These are phyloP conservation scores for Parasteatoda lunata DNA, from an alignment of 2,888 invertebrate species.

Conservation along the genomic window DNA sequence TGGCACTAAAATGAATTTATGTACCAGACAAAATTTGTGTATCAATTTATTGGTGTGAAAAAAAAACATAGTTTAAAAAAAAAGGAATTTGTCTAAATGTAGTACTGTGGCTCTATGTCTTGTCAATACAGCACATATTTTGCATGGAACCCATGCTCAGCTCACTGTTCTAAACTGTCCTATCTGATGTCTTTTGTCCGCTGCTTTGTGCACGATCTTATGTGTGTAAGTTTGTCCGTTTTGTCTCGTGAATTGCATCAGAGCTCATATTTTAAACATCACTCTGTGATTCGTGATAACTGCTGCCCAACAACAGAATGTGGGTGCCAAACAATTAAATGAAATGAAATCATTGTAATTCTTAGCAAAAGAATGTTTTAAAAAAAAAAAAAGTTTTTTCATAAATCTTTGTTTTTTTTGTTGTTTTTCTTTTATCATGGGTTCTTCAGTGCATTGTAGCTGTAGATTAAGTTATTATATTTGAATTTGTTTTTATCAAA, in stretches of 20 bases:
- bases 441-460: slow-evolving; percentile 65
- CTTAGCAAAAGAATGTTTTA: slow-evolving; percentile 51
- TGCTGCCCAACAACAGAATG: slow-evolving; percentile 67
- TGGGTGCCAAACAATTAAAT: slow-evolving; percentile 65
- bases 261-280: slow-evolving; percentile 67
- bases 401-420: slow-evolving; percentile 23
- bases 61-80: slow-evolving; percentile 47
- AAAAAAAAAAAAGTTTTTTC: slow-evolving; percentile 31
- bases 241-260: slow-evolving; percentile 67
- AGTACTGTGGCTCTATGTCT: slow-evolving; percentile 68
- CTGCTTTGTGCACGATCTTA: slow-evolving; percentile 65
- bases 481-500: slow-evolving; percentile 55
- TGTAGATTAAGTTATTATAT: slow-evolving; percentile 65
- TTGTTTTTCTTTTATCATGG: slow-evolving; percentile 8
- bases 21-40: slow-evolving; percentile 66
- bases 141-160: slow-evolving; percentile 66
- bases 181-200: slow-evolving; percentile 64
- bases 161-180: slow-evolving; percentile 68
- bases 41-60: slow-evolving; percentile 62
- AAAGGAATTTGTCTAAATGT: slow-evolving; percentile 59
- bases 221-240: slow-evolving; percentile 58
- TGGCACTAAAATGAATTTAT: slow-evolving; percentile 65
- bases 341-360: slow-evolving; percentile 50
- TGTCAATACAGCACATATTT: slow-evolving; percentile 66
- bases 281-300: slow-evolving; percentile 69